Evolutionary conservation across 2,113 vertebrate genomes (phyloP).

Genomic region (Xiphophorus maculatus): DNA sequence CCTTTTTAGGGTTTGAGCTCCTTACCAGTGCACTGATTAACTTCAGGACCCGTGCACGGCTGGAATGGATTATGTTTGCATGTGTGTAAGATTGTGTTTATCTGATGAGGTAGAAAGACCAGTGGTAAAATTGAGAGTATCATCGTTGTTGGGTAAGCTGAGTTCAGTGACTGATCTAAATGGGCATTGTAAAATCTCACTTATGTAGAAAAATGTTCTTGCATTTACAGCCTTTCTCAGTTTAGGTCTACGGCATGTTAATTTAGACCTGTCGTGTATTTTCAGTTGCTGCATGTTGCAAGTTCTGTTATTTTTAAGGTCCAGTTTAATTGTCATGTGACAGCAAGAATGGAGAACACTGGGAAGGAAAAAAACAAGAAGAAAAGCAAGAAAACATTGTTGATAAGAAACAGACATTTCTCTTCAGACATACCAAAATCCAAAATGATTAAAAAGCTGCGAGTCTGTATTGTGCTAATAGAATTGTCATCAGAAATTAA

Average conservation of each 20-base stretch:
- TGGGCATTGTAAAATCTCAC: not conserved
- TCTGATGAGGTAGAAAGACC: not conserved
- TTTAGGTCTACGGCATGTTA: not conserved
- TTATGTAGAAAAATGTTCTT: not conserved
- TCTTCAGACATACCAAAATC: constrained; percentile 26
- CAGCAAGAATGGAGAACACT: not conserved
- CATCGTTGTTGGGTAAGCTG: not conserved
- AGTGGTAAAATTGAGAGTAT: not conserved
- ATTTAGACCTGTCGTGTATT: not conserved
- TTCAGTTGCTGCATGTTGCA: not conserved
- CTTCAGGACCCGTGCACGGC: constrained; percentile 37
- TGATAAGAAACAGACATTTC: constrained; percentile 53
- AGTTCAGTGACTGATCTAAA: not conserved
- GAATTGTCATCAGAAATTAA: constrained; percentile 70
- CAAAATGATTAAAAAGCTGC: constrained; percentile 34
- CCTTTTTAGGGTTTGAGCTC: constrained; percentile 31
- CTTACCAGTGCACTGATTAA: constrained; percentile 36
- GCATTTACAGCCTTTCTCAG: not conserved
- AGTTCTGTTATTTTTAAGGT: not conserved
- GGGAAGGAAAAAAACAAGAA: not conserved
- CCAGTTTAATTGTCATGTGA: constrained; percentile 7
- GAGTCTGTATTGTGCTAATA: constrained; percentile 53
- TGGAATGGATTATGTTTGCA: constrained; percentile 34
- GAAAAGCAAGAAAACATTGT: constrained; percentile 12
- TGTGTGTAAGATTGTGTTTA: constrained; percentile 22